Evolutionary conservation across 37 sponge, comb jelly and placozoan species (phyloP), one percentile per base, ranked within the genome.

Genomic region (Geodia barretti): DNA sequence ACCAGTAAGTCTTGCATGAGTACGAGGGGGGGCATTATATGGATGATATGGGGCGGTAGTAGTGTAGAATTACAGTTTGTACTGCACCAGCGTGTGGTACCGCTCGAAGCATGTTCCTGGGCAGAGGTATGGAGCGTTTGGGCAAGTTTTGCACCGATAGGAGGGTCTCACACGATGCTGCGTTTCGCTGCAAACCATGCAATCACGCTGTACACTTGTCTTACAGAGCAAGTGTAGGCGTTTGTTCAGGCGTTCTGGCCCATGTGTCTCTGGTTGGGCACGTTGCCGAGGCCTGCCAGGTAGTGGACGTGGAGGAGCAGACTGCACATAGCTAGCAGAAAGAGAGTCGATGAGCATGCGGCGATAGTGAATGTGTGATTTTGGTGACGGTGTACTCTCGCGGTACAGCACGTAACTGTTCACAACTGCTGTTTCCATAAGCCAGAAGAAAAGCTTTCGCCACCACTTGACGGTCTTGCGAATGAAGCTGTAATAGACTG

Each of bases 381-480:
- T 66, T 9, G 68, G 9, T 25, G n/a, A 11, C 24, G 29, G 14
- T 11, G 68, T 66, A 19, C 19, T 58, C 60, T 58, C 60, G 17
- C 19, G 60, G 19, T 58, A 19, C 19, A 58, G 60, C 19, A 62
- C 28, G 3, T 62, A 62, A 28, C 64, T 62, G 64, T 62, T 62
- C 7, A 62, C 8, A 2, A 28, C 28, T 2, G 64, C 24, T 3
- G 26, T 28, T 28, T 62, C 64, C 3, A 62, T n/a, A 2, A 62
- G 64, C 3, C 28, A 62, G 8, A 62, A 62, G 64, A 62, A 72
- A 33, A 72, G 35, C 73, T 72, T 72, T 19, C 8, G 14, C 72
- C 72, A 72, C 72, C 72, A 72, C 39, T 37, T 72, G 39, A 35
- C 21, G 35, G 33, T 32, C 35, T 31, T 69, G 25, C 68, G 39